Base-by-base conservation (phyloP, 92 coral and sea anemone species). In the Zoanthus sansibaricus region DNA sequence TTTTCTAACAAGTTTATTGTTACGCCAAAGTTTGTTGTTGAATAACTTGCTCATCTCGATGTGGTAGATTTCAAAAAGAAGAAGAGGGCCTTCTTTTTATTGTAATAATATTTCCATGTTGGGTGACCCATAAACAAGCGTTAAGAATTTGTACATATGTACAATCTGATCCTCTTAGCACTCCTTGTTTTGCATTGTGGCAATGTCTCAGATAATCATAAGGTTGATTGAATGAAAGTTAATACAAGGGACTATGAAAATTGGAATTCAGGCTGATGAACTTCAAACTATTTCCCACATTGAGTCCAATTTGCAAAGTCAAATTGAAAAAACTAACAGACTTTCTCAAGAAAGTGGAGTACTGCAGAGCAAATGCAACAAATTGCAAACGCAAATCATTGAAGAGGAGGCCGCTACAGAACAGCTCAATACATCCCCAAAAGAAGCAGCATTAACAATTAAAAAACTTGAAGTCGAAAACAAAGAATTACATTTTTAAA, bases 81-180 rank as follows among this genome's bases (percentile, higher is more conserved):
- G 42, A 37, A 0, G 42, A 37, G 42, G 42, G 42, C 42, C n/a
- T n/a, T n/a, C 52, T 45, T 68, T 79, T 87, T 79, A 87, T 79
- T 58, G 51, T 25, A 25, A 25, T 74, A 64, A 56, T 9, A 64
- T 16, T 17, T 47, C 21, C 64, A 58, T 76, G 56, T 46, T 51
- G 55, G 78, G 51, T 25, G 79, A 73, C 67, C 79, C 75, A 0
- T 7, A 49, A 7, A 49, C 55, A 49, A 49, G 55, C 72, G 30
- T 87, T 87, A 17, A 87, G 58, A 68, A 87, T 62, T 87, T 87
- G 32, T 46, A 78, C 44, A 55, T 79, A 79, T 45, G 72, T 78
- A 68, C 79, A 70, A 49, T 49, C 55, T 3, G 7, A 3, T 49
- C 11, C 55, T 49, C 55, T 49, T 49, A 2, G 55, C 55, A 49